Evolutionary conservation across 1,140 invertebrate species (phyloP).

Genomic region (Ylistrum balloti): DNA sequence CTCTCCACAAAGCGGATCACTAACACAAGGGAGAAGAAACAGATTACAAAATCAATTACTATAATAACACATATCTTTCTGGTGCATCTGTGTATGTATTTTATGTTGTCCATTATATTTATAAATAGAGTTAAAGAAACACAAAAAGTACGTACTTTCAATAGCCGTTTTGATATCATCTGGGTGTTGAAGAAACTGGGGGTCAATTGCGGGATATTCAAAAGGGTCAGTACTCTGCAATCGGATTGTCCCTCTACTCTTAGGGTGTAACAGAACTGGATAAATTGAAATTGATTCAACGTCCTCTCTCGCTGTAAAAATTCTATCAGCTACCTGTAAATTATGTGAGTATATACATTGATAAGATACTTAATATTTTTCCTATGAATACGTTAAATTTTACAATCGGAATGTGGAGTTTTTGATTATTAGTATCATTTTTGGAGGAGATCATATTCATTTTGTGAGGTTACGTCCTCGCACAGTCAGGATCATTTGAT

Average conservation of each 20-base stretch:
- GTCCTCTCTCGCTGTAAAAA: background rate
- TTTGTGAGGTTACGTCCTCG: too few relatives aligned
- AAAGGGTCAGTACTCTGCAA: slow-evolving; percentile 87
- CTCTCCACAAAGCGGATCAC: slow-evolving; percentile 49
- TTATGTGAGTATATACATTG: too few relatives aligned
- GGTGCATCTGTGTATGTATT: too few relatives aligned
- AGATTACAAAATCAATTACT: background rate
- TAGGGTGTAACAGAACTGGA: slow-evolving; percentile 63
- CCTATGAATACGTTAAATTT: too few relatives aligned
- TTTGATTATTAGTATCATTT: too few relatives aligned
- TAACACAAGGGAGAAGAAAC: background rate
- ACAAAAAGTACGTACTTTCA: slow-evolving; percentile 58
- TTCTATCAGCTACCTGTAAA: background rate
- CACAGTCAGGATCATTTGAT: too few relatives aligned
- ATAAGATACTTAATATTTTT: too few relatives aligned
- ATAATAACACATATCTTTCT: too few relatives aligned
- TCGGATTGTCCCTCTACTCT: slow-evolving; percentile 74
- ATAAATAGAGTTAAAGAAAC: too few relatives aligned
- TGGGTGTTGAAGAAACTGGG: slow-evolving; percentile 81
- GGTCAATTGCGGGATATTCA: slow-evolving; percentile 92
- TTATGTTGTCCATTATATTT: too few relatives aligned
- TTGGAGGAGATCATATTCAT: too few relatives aligned
- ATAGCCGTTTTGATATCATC: slow-evolving; percentile 62
- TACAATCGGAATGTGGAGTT: too few relatives aligned
- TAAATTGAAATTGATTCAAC: background rate